Conservation (phyloP, 1,140 invertebrate species). For the Himalopsyche phryganea region DNA sequence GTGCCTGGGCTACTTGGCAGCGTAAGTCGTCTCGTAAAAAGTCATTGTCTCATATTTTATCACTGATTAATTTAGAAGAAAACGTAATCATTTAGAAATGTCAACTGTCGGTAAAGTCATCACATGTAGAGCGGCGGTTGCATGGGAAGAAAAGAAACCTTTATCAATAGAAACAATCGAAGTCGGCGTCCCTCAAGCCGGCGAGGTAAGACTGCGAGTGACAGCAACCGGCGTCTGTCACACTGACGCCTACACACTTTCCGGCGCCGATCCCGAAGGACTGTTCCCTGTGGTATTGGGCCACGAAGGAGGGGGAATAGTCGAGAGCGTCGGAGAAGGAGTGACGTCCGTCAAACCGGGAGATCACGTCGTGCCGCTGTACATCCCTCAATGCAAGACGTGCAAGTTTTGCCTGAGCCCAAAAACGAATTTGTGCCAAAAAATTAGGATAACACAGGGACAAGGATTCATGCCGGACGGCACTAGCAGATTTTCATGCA, state of each 20-base stretch:
- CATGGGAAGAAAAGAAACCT: conserved; percentile 85
- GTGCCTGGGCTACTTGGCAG: no score
- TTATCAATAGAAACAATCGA: conserved; percentile 86
- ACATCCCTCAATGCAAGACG: conserved; percentile 92
- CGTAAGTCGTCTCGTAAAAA: no score
- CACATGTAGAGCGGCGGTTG: conserved; percentile 86
- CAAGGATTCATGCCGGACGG: conserved; percentile 95
- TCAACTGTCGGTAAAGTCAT: conserved; percentile 51
- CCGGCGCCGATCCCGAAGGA: conserved; percentile 91
- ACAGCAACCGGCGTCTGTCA: conserved; percentile 91
- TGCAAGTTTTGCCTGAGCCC: conserved; percentile 95
- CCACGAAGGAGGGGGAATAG: conserved; percentile 92
- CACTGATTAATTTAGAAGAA: no score
- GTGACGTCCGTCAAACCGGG: conserved; percentile 84
- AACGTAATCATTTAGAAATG: no score
- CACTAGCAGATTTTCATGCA: conserved; percentile 86
- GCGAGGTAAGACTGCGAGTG: conserved; percentile 82
- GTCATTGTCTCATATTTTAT: no score
- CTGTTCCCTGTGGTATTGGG: conserved; percentile 90
- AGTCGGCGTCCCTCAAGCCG: conserved; percentile 90
- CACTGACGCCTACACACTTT: conserved; percentile 93
- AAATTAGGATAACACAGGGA: conserved; percentile 86
- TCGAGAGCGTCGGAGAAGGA: conserved; percentile 93
- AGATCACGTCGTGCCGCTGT: conserved; percentile 95
- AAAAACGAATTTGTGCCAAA: conserved; percentile 96